phyloP scores from a whole-genome alignment of 1,140 invertebrate species.

The Mercenaria mercenaria region DNA sequence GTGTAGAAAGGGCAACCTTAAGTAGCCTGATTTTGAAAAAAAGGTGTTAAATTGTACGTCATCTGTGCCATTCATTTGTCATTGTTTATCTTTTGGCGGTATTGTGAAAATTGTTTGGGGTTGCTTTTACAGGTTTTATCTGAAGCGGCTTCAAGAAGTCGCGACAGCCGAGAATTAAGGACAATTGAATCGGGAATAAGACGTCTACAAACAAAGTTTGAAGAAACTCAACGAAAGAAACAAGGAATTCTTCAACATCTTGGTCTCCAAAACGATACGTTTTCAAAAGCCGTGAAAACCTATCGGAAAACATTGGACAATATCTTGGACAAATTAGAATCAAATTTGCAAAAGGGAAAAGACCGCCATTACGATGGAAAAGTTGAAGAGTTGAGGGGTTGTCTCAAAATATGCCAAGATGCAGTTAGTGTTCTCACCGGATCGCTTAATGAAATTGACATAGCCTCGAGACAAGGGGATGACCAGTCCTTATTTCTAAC shows the following conservation, averaged over 20 bases:
- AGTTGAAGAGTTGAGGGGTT: slow-evolving; percentile 19
- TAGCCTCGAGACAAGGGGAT: slow-evolving; percentile 1
- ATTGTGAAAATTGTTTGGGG: too few species aligned
- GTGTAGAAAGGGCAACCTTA: too few species aligned
- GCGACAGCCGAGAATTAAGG: slow-evolving; percentile 18
- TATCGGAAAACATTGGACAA: slow-evolving; percentile 25
- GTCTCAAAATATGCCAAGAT: slow-evolving; percentile 33
- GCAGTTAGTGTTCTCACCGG: slow-evolving; percentile 1
- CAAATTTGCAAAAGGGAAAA: background rate
- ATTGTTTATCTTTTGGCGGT: too few species aligned
- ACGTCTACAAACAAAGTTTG: slow-evolving; percentile 30
- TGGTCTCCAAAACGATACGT: slow-evolving; percentile 33
- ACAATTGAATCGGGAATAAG: background rate
- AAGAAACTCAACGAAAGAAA: slow-evolving; percentile 1
- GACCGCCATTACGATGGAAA: slow-evolving; percentile 53
- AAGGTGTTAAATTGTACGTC: too few species aligned
- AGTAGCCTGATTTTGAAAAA: too few species aligned
- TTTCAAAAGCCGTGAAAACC: slow-evolving; percentile 6
- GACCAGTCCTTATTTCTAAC: slow-evolving; percentile 24
- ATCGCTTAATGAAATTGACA: slow-evolving; percentile 38
- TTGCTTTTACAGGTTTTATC: slow-evolving; percentile 15
- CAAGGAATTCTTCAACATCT: slow-evolving; percentile 13
- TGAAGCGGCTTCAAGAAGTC: background rate
- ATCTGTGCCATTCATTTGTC: too few species aligned
- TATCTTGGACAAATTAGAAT: slow-evolving; percentile 28